These are phyloP conservation scores for Heterochromis multidens DNA, from an alignment of 2,113 vertebrate species.

Conservation along the genomic window DNA sequence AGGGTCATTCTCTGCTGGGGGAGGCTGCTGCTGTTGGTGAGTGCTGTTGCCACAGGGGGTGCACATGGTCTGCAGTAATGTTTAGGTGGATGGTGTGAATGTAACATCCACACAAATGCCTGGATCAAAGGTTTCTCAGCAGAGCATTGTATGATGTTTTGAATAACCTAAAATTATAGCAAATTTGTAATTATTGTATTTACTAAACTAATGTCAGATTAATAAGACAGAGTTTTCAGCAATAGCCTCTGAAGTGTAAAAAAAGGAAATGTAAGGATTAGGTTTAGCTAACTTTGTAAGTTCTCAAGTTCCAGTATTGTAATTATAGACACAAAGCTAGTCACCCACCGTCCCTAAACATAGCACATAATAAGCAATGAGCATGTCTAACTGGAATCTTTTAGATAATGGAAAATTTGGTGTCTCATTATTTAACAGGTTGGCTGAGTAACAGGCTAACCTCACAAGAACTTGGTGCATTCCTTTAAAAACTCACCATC, in stretches of 20 bases:
- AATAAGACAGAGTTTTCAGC: not conserved
- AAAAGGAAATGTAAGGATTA: not conserved
- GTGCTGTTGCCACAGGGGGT: not conserved
- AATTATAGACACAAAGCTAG: not conserved
- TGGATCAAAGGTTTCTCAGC: not conserved
- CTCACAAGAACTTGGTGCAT: slow-evolving; percentile 25
- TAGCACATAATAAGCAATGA: not conserved
- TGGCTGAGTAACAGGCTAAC: slow-evolving; percentile 23
- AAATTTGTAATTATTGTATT: not conserved
- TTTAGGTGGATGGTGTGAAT: not conserved
- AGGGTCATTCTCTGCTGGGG: not conserved
- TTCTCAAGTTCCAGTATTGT: not conserved
- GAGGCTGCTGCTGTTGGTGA: not conserved
- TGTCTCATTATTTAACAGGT: slow-evolving; percentile 34
- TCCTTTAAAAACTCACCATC: slow-evolving; percentile 41
- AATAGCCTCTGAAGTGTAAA: not conserved
- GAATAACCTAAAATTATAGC: not conserved
- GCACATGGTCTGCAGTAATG: not conserved
- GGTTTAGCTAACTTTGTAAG: not conserved
- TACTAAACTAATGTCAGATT: not conserved
- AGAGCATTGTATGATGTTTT: not conserved
- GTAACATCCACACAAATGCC: not conserved
- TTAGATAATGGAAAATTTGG: not conserved
- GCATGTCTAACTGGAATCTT: not conserved
- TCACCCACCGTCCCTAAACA: not conserved